Conservation (phyloP, 2,797 vertebrate genomes). For the Limosa lapponica region DNA sequence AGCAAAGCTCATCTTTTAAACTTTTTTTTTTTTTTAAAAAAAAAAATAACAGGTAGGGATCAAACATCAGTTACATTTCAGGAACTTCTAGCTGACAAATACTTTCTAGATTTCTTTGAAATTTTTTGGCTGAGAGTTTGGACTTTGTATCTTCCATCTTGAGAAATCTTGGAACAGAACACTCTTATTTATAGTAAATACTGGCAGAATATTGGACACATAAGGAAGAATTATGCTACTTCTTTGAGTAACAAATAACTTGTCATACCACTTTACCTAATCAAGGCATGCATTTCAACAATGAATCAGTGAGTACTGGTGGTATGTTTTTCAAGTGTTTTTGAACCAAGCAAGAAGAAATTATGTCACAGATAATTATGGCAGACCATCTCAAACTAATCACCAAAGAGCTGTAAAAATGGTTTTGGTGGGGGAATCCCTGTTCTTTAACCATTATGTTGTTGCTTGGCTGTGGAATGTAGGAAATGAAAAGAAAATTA, state of each 20-base stretch:
- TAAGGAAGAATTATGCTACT: conserved; percentile 1
- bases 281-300: not conserved
- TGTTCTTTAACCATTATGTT: not conserved
- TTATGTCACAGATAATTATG: not conserved
- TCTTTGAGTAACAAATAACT: not conserved
- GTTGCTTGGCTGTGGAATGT: not conserved
- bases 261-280: not conserved
- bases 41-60: not conserved
- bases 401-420: not conserved
- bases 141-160: not conserved
- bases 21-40: not conserved
- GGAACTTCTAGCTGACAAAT: not conserved
- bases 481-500: not conserved
- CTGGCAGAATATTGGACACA: not conserved
- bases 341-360: not conserved
- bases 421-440: not conserved
- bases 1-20: not conserved
- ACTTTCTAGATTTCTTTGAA: not conserved
- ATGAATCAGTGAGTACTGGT: not conserved
- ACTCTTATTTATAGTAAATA: conserved; percentile 44
- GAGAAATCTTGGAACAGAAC: conserved; percentile 28
- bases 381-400: not conserved
- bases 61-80: not conserved
- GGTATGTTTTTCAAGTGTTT: not conserved
- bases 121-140: not conserved